A percentile compares a stretch with the other conserved stretches of the same genome.
phyloP scores from a whole-genome alignment of 2,113 vertebrate species.

The Rhineura floridana region DNA sequence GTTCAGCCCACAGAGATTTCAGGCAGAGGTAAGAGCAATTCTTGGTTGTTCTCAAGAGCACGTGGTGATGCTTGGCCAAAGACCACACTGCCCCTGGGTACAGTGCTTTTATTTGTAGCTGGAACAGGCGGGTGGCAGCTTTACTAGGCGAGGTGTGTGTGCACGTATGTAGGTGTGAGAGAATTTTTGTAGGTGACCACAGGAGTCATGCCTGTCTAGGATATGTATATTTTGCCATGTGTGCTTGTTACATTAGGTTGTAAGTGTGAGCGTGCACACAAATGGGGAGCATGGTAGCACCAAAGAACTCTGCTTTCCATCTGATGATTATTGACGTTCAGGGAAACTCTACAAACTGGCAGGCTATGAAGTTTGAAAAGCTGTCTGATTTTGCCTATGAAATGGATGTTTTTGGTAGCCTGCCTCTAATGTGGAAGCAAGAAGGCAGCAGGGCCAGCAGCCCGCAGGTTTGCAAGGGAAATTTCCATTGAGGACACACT shows the following conservation, averaged over 20 bases:
- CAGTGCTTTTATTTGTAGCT: background rate
- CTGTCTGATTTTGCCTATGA: background rate
- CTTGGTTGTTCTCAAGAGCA: background rate
- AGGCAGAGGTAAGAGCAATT: slow-evolving; percentile 10
- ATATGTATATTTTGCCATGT: slow-evolving; percentile 6
- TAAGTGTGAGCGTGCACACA: background rate
- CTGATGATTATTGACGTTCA: background rate
- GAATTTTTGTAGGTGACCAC: slow-evolving; percentile 36
- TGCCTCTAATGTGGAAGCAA: background rate
- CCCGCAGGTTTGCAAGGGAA: background rate
- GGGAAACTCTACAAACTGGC: slow-evolving; percentile 8
- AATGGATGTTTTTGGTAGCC: background rate
- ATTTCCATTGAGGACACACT: background rate
- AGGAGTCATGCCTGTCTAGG: slow-evolving; percentile 51
- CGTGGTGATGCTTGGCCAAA: slow-evolving; percentile 30
- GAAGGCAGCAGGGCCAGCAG: background rate
- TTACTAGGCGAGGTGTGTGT: slow-evolving; percentile 51
- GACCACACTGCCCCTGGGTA: slow-evolving; percentile 17
- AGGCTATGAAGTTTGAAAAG: slow-evolving; percentile 2
- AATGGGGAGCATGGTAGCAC: slow-evolving; percentile 21
- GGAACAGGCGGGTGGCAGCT: slow-evolving; percentile 38
- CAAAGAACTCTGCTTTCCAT: slow-evolving; percentile 36
- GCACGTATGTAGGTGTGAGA: slow-evolving; percentile 32
- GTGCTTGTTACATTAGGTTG: background rate
- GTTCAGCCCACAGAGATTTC: background rate